Base-by-base conservation (phyloP, 1,140 invertebrate species). In the Drosophila parabipectinata region DNA sequence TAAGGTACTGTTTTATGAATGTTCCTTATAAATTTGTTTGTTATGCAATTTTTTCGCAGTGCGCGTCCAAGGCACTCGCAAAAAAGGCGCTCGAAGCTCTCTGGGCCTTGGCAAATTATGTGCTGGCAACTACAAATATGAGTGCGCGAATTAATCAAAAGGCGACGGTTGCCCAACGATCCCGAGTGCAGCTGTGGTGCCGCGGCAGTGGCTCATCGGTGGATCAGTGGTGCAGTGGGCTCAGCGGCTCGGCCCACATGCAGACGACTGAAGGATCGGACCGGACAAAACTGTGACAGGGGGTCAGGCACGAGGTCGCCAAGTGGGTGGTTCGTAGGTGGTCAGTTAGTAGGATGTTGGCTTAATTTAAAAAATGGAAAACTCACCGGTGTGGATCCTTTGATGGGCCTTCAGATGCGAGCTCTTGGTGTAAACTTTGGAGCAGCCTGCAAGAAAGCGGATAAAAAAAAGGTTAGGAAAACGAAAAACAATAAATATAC, bases 351-450 rank as follows among this genome's bases (percentile, higher is more conserved):
- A 50, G 61, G 51, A 15, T 56, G 32, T 26, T 44, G 51, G 55
- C 41, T 41, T 30, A 32, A 60, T 47, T 61, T 30, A 41, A 64
- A 44, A 44, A 41, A 44, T 9, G 15, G 57, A 64, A 52, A 47
- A 87, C 94, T 95, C 94, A 99, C 98, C 98, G 93, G 98, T 99
- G 92, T 99, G 98, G 92, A 99, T 98, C 91, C 98, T 94, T 93
- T 99, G 97, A 93, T 99, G 98, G 57, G 98, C 98, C 93, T 99
- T 99, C 9, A 99, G 94, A 93, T 99, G 98, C 74, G 98, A 99
- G 93, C 97, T 98, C 94, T 99, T 99, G 48, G 98, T 99, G 93
- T 99, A 99, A 44, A 99, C 98, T 94, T 99, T 99, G 83, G 96
- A 96, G 93, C 98, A 99, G 88, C 98, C 98, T 97, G 94, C 44